Percentiles rank a stretch among this genome's conserved stretches.
Evolutionary conservation across 2,888 invertebrate species (phyloP).

Genomic region (Rhynchonema sp.): DNA sequence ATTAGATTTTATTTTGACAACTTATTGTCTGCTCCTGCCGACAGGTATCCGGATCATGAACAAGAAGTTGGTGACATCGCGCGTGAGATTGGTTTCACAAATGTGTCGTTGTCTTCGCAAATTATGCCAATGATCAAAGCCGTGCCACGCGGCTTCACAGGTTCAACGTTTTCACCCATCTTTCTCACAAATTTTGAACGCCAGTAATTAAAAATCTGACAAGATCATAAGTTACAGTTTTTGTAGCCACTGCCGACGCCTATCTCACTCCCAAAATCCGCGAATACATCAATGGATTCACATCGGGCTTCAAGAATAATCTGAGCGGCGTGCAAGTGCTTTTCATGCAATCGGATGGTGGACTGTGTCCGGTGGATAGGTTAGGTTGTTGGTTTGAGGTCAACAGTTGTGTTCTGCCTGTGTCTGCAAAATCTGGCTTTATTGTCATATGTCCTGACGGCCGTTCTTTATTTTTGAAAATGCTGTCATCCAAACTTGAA

Average conservation of each 20-base stretch:
- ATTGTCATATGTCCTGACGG: too few species aligned
- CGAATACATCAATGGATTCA: slow-evolving; percentile 60
- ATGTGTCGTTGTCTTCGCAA: slow-evolving; percentile 76
- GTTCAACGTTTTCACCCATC: slow-evolving; percentile 17
- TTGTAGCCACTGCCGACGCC: slow-evolving; percentile 65
- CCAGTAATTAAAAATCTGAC: too few species aligned
- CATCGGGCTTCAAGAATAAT: slow-evolving; percentile 59
- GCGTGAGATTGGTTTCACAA: slow-evolving; percentile 54
- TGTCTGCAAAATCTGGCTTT: too few species aligned
- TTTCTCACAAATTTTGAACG: too few species aligned
- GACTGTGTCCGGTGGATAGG: slow-evolving; percentile 75
- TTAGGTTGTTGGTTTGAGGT: slow-evolving; percentile 30
- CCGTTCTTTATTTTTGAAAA: too few species aligned
- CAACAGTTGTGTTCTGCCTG: too few species aligned
- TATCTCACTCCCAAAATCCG: slow-evolving; percentile 90
- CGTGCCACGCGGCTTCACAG: slow-evolving; percentile 77
- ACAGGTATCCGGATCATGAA: slow-evolving; percentile 64
- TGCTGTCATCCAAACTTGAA: too few species aligned
- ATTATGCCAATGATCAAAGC: slow-evolving; percentile 89
- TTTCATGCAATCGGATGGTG: slow-evolving; percentile 98
- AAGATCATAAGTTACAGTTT: too few species aligned
- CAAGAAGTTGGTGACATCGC: slow-evolving; percentile 60
- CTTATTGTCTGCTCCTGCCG: neutral
- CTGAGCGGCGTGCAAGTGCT: slow-evolving; percentile 51
- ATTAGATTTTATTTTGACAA: neutral